Percentiles rank a stretch among this genome's conserved stretches.
Evolutionary conservation across 1,140 invertebrate species (phyloP).

Genomic region (Temnothorax nylanderi): DNA sequence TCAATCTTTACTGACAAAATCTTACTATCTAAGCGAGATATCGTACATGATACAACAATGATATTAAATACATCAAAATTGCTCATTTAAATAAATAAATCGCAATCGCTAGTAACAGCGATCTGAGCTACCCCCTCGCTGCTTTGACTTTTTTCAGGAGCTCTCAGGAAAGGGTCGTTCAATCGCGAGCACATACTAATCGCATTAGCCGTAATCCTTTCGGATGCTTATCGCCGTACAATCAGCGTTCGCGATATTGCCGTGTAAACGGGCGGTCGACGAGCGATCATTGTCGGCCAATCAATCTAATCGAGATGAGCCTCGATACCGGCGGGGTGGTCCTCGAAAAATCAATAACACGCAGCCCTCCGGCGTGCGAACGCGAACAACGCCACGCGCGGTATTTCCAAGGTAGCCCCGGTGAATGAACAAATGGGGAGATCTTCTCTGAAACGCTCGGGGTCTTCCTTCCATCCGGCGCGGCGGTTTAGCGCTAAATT

Average conservation of each 20-base stretch:
- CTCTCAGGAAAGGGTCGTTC: neutral
- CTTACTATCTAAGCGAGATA: neutral
- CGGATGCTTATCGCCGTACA: conserved; percentile 31
- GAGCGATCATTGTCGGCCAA: conserved; percentile 62
- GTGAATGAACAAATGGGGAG: neutral
- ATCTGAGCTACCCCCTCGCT: neutral
- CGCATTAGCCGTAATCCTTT: conserved; percentile 51
- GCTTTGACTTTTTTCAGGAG: neutral
- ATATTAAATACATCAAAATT: neutral
- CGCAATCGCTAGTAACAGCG: neutral
- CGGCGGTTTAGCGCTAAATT: neutral
- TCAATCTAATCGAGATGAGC: conserved; percentile 70
- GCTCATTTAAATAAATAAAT: neutral
- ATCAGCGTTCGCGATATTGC: conserved; percentile 3
- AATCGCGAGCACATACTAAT: conserved; percentile 57
- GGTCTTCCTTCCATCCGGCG: neutral
- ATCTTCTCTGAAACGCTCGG: neutral
- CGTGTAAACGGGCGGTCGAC: conserved; percentile 53
- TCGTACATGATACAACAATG: too few relatives aligned
- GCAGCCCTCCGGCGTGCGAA: neutral
- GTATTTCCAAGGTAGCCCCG: conserved; percentile 17
- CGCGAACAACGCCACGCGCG: conserved; percentile 9
- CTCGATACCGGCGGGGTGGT: conserved; percentile 8
- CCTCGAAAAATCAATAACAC: conserved; percentile 64
- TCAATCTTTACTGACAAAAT: neutral